Evolutionary conservation across 2,113 vertebrate species (phyloP).

Genomic region (Semnornis frantzii): DNA sequence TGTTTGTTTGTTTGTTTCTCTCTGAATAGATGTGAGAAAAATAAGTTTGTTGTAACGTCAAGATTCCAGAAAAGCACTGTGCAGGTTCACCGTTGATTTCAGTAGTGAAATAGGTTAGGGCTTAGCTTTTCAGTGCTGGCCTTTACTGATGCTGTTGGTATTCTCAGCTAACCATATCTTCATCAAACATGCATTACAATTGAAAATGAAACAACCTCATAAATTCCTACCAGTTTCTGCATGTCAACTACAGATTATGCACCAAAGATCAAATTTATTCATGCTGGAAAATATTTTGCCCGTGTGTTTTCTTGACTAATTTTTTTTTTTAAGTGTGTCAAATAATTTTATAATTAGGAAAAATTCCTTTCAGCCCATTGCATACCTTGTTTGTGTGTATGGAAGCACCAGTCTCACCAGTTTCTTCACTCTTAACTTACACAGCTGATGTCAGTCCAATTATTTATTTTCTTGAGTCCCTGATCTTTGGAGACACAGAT

Average conservation of each 20-base stretch:
- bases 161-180: background rate
- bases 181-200: background rate
- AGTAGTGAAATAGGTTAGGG: background rate
- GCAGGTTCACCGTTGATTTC: background rate
- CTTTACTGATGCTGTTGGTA: background rate
- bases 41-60: background rate
- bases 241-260: background rate
- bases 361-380: background rate
- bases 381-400: background rate
- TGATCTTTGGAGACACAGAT: background rate
- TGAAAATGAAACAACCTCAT: background rate
- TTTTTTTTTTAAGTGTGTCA: background rate
- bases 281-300: background rate
- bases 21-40: background rate
- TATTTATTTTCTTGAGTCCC: constrained; percentile 22
- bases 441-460: background rate
- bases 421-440: constrained; percentile 24
- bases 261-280: background rate
- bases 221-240: background rate
- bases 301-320: background rate
- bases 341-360: background rate
- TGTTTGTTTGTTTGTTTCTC: no score
- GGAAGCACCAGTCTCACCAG: background rate
- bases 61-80: background rate
- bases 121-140: background rate